A percentile compares a stretch with the other conserved stretches of the same genome.
These are phyloP conservation scores for Ranitomeya variabilis DNA, from an alignment of 2,113 vertebrate species.

Conservation along the genomic window DNA sequence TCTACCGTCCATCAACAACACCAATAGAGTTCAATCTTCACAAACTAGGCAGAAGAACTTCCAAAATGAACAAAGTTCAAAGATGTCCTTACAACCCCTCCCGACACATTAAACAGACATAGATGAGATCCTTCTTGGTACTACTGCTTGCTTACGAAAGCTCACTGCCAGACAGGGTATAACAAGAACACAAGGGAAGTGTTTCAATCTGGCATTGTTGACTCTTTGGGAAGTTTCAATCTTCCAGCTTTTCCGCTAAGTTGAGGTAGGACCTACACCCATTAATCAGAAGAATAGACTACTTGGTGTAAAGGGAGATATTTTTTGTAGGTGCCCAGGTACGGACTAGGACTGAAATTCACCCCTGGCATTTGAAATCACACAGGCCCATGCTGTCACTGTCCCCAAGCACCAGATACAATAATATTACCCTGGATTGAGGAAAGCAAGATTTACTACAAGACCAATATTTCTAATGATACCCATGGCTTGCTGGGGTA, in stretches of 20 bases:
- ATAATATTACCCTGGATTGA: too few relatives aligned
- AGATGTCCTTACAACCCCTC: background rate
- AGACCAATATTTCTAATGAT: too few relatives aligned
- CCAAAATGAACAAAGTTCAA: background rate
- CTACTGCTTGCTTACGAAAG: background rate
- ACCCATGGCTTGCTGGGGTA: too few relatives aligned
- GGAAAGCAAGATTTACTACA: too few relatives aligned
- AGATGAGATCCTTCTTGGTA: background rate
- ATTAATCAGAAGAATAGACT: background rate
- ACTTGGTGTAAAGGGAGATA: too few relatives aligned
- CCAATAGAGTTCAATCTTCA: background rate
- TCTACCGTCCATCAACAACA: background rate
- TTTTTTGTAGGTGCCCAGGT: too few relatives aligned
- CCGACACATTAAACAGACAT: background rate
- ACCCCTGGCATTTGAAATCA: too few relatives aligned
- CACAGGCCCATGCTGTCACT: too few relatives aligned
- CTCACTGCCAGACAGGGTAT: background rate
- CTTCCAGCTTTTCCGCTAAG: background rate
- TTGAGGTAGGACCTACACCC: too few relatives aligned
- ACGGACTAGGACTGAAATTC: too few relatives aligned
- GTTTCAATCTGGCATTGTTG: background rate
- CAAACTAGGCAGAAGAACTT: background rate
- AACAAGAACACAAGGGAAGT: background rate
- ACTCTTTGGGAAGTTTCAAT: background rate
- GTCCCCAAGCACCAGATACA: too few relatives aligned